Base-by-base conservation (phyloP, 2,113 vertebrate genomes). In the Sinocyclocheilus rhinocerous region DNA sequence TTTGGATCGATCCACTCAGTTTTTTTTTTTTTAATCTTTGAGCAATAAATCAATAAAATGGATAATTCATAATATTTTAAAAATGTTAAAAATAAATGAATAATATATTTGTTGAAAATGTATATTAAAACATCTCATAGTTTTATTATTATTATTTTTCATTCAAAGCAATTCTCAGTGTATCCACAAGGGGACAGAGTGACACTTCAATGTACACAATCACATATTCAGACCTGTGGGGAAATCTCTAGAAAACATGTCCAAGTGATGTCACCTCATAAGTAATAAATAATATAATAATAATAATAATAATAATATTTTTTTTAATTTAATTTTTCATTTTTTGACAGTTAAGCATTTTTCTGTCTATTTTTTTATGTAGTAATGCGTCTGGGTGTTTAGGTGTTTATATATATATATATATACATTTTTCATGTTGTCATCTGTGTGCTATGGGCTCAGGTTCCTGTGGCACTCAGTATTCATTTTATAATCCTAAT, bases 171-270 rank as follows among this genome's bases (percentile, higher is more conserved):
- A 33, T 73, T 59, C 50, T 61, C 16, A 76, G 16, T 76, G 7
- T 76, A n/a, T 75, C 69, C 85, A 86, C 85, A 86, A 69, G 70
- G 65, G 69, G 65, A 57, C 65, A 86, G 65, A 73, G 9, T 33
- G 29, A 80, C 76, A 76, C 83, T 48, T 26, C 4, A 45, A 1
- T 79, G 29, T 22, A 76, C 45, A 76, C 33, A 63, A 59, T 48
- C 36, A 63, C 33, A 11, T 26, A 67, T 48, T 26, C 9, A 50
- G 15, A 50, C 29, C 48, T 20, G 33, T 59, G 52, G 12, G 15
- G 20, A 76, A 42, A 76, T 50, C 45, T 50, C 11, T 76, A 26
- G 3, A 24, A 24, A 76, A 48, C 36, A 48, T 7, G 36, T 75
- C 29, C 16, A 70, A 39, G 33, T 72, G 33, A 22, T 59, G 55